These are phyloP conservation scores for Nezara viridula DNA, from an alignment of 2,888 invertebrate species.

Conservation along the genomic window DNA sequence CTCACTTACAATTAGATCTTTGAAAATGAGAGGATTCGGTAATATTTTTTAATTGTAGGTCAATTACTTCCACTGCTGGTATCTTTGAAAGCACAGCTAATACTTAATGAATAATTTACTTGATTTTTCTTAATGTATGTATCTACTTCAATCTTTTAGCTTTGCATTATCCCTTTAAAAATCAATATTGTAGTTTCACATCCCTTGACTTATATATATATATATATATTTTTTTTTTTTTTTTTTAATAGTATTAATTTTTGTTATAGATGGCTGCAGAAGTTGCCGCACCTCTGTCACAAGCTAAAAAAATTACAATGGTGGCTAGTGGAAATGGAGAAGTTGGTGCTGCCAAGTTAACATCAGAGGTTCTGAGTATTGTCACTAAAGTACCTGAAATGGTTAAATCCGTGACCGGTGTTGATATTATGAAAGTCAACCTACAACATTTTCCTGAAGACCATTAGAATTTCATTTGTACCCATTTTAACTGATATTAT, in stretches of 20 bases:
- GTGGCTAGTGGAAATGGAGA: conserved; percentile 92
- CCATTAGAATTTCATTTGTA: conserved; percentile 57
- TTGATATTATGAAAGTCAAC: conserved; percentile 88
- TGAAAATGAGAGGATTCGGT: background rate
- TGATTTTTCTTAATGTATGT: background rate
- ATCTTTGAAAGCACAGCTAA: background rate
- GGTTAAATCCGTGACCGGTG: conserved; percentile 93
- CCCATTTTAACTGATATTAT: background rate
- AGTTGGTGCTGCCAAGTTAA: conserved; percentile 93
- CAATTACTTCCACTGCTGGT: background rate
- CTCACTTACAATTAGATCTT: background rate
- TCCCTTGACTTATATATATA: background rate
- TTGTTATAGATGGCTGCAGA: conserved; percentile 89
- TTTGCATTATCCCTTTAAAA: background rate
- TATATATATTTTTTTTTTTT: background rate
- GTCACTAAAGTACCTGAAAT: conserved; percentile 92
- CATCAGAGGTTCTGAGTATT: conserved; percentile 93
- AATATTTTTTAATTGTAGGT: no score
- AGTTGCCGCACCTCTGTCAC: conserved; percentile 94
- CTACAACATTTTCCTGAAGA: conserved; percentile 64
- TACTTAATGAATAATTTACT: background rate
- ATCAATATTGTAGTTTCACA: background rate
- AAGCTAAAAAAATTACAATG: conserved; percentile 97
- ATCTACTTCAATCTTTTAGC: background rate
- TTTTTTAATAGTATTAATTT: background rate